phyloP scores from a whole-genome alignment of 2,797 vertebrate species.

The Astyanax mexicanus region DNA sequence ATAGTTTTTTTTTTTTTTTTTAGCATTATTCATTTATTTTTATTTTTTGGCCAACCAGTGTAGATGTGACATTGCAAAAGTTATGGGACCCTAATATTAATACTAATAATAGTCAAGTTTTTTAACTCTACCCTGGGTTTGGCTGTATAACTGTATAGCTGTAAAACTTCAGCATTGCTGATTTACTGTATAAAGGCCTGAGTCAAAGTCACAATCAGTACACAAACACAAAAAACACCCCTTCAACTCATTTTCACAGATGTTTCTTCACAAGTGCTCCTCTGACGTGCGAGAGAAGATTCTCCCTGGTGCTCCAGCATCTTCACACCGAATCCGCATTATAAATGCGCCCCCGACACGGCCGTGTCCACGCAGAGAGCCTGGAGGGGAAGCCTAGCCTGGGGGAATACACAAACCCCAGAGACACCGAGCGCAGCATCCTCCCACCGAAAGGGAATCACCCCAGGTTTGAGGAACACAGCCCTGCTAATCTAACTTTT shows the following conservation, averaged over 20 bases:
- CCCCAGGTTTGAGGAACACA: constrained; percentile 52
- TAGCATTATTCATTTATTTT: too few relatives aligned
- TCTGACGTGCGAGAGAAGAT: constrained; percentile 45
- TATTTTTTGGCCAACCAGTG: too few relatives aligned
- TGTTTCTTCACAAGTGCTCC: constrained; percentile 10
- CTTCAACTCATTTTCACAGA: background rate
- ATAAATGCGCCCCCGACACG: constrained; percentile 61
- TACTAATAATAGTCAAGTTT: too few relatives aligned
- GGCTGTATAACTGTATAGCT: too few relatives aligned
- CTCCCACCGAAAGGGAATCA: constrained; percentile 51
- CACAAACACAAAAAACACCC: background rate
- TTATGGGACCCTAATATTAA: too few relatives aligned
- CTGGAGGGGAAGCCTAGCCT: constrained; percentile 53
- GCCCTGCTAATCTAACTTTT: constrained; percentile 64
- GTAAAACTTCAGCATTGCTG: background rate
- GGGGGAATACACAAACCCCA: constrained; percentile 57
- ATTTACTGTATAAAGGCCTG: too few relatives aligned
- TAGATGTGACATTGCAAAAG: too few relatives aligned
- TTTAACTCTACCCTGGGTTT: too few relatives aligned
- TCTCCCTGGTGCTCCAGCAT: constrained; percentile 45
- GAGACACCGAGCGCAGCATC: constrained; percentile 37
- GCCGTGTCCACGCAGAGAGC: constrained; percentile 41
- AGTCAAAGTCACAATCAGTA: background rate
- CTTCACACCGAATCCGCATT: constrained; percentile 58
- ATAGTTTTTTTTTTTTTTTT: too few relatives aligned